Percentiles rank a stretch among this genome's conserved stretches.
phyloP scores from a whole-genome alignment of 2,888 invertebrate species.

The Rhorus exstirpatorius region DNA sequence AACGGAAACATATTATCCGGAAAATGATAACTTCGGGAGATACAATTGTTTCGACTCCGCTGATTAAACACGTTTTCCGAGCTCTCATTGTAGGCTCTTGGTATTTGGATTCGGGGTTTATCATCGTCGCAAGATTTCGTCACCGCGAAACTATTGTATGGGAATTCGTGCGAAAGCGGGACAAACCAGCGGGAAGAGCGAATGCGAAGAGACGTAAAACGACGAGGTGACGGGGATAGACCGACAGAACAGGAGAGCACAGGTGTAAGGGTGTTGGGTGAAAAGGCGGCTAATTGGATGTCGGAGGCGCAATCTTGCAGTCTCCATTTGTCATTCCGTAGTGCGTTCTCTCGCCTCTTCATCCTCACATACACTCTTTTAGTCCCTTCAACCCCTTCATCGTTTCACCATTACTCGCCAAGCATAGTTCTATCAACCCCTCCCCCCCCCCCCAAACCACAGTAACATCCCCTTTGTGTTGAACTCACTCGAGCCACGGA shows the following conservation, averaged over 20 bases:
- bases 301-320: slow-evolving; percentile 81
- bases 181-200: neutral
- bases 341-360: slow-evolving; percentile 66
- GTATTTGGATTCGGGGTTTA: slow-evolving; percentile 67
- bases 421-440: slow-evolving; percentile 4
- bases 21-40: neutral
- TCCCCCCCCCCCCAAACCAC: neutral
- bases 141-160: slow-evolving; percentile 1
- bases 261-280: slow-evolving; percentile 36
- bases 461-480: slow-evolving; percentile 11
- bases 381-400: neutral
- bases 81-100: slow-evolving; percentile 70
- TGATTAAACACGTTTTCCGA: slow-evolving; percentile 82
- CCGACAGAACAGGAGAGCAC: slow-evolving; percentile 6
- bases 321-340: slow-evolving; percentile 83
- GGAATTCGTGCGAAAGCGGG: slow-evolving; percentile 21
- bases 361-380: neutral
- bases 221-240: neutral
- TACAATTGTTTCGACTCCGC: slow-evolving; percentile 69
- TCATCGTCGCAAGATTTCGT: slow-evolving; percentile 10
- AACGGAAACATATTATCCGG: neutral
- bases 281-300: slow-evolving; percentile 80
- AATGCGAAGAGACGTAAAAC: slow-evolving; percentile 25
- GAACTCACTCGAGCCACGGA: neutral
- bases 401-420: slow-evolving; percentile 28